These are phyloP conservation scores for Aricia artaxerxes DNA, from an alignment of 2,888 invertebrate species.

Conservation along the genomic window DNA sequence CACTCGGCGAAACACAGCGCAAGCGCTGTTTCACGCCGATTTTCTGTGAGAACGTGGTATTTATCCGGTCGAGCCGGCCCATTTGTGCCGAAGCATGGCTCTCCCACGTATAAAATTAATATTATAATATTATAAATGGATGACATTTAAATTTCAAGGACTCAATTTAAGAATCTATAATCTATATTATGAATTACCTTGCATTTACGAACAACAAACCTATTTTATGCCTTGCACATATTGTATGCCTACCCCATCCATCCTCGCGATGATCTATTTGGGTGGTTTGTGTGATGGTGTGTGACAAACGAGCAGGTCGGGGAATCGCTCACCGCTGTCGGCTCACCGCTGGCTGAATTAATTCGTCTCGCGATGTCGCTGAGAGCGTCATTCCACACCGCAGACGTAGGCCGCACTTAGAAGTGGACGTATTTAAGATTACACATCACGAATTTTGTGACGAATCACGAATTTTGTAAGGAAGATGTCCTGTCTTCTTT, in stretches of 20 bases:
- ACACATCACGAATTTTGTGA: no score
- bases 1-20: no score
- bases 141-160: no score
- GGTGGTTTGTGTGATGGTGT: conserved; percentile 45
- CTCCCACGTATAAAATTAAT: no score
- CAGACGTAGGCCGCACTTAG: conserved; percentile 41
- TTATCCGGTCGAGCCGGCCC: no score
- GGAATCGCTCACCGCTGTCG: conserved; percentile 62
- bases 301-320: conserved; percentile 77
- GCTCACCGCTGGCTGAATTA: conserved; percentile 66
- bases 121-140: no score
- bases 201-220: neutral
- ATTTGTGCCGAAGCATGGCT: no score
- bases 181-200: neutral
- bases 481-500: no score
- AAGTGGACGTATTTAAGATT: conserved; percentile 24
- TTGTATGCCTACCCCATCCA: conserved; percentile 33
- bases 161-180: no score
- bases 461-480: no score
- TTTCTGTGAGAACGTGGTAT: no score
- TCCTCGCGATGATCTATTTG: conserved; percentile 54
- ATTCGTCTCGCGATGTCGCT: conserved; percentile 77
- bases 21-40: no score
- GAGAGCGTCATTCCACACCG: conserved; percentile 58
- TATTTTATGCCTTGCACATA: neutral